Conservation (phyloP, 2,888 invertebrate species). For the Baccha elongata region DNA sequence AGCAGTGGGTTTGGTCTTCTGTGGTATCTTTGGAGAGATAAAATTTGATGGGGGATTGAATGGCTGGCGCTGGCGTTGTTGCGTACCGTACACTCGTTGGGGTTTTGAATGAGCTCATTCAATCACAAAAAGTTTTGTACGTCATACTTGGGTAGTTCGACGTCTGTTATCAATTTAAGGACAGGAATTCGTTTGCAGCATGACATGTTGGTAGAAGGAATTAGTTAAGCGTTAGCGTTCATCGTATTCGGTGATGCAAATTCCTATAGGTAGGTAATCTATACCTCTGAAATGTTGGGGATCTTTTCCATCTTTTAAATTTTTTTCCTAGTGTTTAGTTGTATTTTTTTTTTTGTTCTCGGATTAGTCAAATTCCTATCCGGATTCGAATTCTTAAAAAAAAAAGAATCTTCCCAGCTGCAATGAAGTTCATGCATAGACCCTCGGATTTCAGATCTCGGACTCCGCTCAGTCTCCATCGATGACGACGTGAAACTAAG, state of each 20-base stretch:
- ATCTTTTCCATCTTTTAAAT: no score
- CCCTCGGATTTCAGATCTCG: no score
- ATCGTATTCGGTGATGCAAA: no score
- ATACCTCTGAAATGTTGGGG: no score
- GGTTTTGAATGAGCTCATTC: conserved; percentile 31
- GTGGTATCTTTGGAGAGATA: conserved; percentile 32
- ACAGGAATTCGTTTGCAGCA: conserved; percentile 63
- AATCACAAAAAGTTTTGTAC: conserved; percentile 49
- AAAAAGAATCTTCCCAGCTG: conserved; percentile 21
- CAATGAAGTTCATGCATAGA: conserved; percentile 13
- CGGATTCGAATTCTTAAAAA: conserved; percentile 51
- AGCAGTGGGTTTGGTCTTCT: conserved; percentile 61
- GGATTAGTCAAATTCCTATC: conserved; percentile 58
- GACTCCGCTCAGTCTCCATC: background rate
- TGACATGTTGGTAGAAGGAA: conserved; percentile 67
- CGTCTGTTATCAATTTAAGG: conserved; percentile 45
- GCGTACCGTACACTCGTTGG: conserved; percentile 21
- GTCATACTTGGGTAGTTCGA: conserved; percentile 24
- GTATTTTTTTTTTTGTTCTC: conserved; percentile 2
- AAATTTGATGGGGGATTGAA: conserved; percentile 35
- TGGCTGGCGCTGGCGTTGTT: conserved; percentile 31
- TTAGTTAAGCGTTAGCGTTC: conserved; percentile 60
- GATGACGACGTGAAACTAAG: conserved; percentile 13
- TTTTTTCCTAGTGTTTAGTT: background rate
- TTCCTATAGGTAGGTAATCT: no score